Evolutionary conservation across 2,888 invertebrate species (phyloP), one percentile per base, ranked within the genome.

Genomic region (Synanthedon andrenaeformis): DNA sequence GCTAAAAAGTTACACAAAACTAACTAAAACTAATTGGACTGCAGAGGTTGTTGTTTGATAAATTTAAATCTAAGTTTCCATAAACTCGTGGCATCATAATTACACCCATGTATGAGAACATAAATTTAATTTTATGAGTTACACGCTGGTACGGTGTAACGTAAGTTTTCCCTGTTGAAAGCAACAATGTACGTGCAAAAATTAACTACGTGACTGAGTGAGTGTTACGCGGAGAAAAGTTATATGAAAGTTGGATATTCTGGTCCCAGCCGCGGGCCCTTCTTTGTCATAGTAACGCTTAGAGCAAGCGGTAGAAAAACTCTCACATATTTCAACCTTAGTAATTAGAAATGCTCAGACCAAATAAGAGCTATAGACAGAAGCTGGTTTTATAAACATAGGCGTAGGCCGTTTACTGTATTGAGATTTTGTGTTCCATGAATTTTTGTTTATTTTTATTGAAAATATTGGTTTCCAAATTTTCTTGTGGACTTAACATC

Each of bases 171-270:
- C 23, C 11, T 49, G 49, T 49, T 49, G 49, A 49, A 49, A 49
- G 49, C 55, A 59, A 59, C 55, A 59, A 56, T 52, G 52, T 58
- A 59, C 60, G 55, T 56, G 57, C 49, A 62, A 62, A 56, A 65
- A 63, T 62, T 61, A 61, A 60, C 52, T 63, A 66, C 65, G 67
- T 65, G 63, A 63, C 65, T 61, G 49, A 51, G 49, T 61, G 49
- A 51, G 49, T 49, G 23, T 23, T 49, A 49, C 49, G 12, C 49
- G 23, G 23, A 17, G 49, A 49, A 56, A 57, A 55, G 57, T 52
- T 56, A 51, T 49, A 60, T 55, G 49, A 49, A 52, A 59, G 53
- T 57, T 60, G 54, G 53, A 54, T 57, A 56, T 59, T 55, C 52
- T 28, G 51, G 28, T 51, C 28, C 41, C n/a, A 50, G 50, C 42